phyloP scores from a whole-genome alignment of 2,797 vertebrate species.

The Sebastiscus albofasciatus region DNA sequence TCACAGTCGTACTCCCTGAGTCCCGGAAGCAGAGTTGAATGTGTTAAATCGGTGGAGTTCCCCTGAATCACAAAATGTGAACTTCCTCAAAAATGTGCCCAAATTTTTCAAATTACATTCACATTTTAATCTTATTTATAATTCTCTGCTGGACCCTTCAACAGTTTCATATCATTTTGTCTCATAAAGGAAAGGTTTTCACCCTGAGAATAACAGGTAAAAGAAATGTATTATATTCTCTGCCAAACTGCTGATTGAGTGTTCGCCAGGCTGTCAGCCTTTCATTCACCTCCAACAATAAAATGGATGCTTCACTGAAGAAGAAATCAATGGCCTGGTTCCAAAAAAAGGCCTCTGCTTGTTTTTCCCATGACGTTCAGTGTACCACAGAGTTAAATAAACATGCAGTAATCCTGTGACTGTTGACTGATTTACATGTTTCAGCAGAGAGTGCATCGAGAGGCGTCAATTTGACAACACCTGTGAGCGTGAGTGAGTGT shows the following conservation, averaged over 20 bases:
- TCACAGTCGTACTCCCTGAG: neutral
- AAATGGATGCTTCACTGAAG: constrained; percentile 30
- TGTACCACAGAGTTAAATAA: constrained; percentile 51
- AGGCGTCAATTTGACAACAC: neutral
- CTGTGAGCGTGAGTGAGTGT: neutral
- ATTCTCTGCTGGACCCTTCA: neutral
- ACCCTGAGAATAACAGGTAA: neutral
- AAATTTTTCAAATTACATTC: neutral
- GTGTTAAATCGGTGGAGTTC: neutral
- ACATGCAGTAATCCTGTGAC: constrained; percentile 14
- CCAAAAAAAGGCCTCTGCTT: constrained; percentile 15
- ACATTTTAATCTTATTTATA: neutral
- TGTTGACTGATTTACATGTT: neutral
- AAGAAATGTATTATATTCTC: neutral
- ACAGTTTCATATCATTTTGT: neutral
- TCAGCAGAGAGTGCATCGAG: neutral
- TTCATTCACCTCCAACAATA: constrained; percentile 12
- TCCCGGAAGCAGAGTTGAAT: neutral
- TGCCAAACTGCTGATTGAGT: constrained; percentile 10
- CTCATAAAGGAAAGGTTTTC: neutral
- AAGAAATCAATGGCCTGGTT: constrained; percentile 19
- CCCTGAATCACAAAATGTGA: neutral
- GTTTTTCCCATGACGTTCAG: constrained; percentile 23
- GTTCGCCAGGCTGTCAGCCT: neutral
- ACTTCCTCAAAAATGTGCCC: neutral